These are phyloP conservation scores for Loriculus beryllinus DNA, from an alignment of 2,797 vertebrate genomes.

Conservation along the genomic window DNA sequence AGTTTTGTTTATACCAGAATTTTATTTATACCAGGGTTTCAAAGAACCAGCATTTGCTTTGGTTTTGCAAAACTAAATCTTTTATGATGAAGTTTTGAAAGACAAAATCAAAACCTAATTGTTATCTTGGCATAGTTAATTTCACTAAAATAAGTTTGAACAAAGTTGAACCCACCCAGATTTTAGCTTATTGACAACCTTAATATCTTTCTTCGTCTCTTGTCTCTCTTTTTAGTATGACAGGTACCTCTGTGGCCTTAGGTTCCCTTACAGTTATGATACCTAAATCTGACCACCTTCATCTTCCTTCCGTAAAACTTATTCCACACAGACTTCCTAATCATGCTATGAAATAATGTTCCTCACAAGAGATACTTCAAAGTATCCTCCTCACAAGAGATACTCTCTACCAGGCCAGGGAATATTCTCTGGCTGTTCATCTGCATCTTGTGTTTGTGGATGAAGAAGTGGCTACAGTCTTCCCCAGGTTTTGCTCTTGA, in stretches of 20 bases:
- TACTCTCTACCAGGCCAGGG: background rate
- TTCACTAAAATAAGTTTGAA: background rate
- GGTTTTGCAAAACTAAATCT: background rate
- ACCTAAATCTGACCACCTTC: background rate
- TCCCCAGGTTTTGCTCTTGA: background rate
- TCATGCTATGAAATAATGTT: background rate
- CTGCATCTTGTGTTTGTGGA: background rate
- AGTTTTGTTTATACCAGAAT: background rate
- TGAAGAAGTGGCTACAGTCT: background rate
- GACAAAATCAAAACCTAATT: background rate
- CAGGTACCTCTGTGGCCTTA: background rate
- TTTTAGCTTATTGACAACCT: background rate
- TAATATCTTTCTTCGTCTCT: background rate
- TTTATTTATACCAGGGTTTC: background rate
- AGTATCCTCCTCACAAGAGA: background rate
- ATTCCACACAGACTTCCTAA: background rate
- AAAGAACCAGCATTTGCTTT: background rate
- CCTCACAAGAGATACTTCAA: background rate
- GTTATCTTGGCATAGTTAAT: background rate
- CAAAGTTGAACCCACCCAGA: background rate
- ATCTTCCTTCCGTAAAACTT: background rate
- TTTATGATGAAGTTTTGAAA: background rate
- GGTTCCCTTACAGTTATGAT: background rate
- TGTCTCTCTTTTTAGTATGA: background rate
- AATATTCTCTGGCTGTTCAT: background rate